phyloP scores from a whole-genome alignment of 1,140 invertebrate genomes.

The Ganaspis sp. region DNA sequence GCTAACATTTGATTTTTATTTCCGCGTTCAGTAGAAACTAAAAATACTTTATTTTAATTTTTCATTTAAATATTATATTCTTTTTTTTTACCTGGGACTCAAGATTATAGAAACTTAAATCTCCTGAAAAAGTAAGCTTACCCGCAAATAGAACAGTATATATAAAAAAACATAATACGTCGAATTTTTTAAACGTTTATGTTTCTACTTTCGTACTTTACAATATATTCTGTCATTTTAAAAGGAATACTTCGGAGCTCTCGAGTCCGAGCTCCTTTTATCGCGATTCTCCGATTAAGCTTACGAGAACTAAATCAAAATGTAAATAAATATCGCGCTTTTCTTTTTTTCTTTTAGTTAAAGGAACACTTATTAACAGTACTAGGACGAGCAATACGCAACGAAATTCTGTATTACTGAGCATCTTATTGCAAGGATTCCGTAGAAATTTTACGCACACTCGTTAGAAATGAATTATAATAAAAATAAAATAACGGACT shows the following conservation, averaged over 20 bases:
- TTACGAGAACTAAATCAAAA: conserved; percentile 11
- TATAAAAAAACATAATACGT: neutral
- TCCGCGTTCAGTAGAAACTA: conserved; percentile 14
- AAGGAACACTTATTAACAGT: conserved; percentile 22
- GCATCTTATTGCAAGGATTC: conserved; percentile 21
- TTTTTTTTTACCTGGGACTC: conserved; percentile 6
- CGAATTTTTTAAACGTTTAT: neutral
- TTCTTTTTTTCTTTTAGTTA: neutral
- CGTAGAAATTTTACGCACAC: neutral
- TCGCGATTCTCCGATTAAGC: neutral
- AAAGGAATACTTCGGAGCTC: neutral
- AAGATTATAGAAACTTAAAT: conserved; percentile 19
- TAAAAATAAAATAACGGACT: conserved; percentile 14
- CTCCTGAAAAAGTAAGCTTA: neutral
- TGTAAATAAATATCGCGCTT: conserved; percentile 27
- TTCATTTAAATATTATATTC: neutral
- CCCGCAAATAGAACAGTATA: conserved; percentile 12
- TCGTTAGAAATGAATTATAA: conserved; percentile 2
- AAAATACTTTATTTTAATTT: conserved; percentile 2
- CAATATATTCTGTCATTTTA: conserved; percentile 12
- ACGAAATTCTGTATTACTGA: conserved; percentile 6
- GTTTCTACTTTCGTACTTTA: conserved; percentile 19
- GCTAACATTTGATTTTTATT: conserved; percentile 10
- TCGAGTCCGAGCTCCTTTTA: neutral
- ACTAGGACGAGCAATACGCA: conserved; percentile 21